Conservation (phyloP, 2,797 vertebrate species). For the Lacerta bilineata region DNA sequence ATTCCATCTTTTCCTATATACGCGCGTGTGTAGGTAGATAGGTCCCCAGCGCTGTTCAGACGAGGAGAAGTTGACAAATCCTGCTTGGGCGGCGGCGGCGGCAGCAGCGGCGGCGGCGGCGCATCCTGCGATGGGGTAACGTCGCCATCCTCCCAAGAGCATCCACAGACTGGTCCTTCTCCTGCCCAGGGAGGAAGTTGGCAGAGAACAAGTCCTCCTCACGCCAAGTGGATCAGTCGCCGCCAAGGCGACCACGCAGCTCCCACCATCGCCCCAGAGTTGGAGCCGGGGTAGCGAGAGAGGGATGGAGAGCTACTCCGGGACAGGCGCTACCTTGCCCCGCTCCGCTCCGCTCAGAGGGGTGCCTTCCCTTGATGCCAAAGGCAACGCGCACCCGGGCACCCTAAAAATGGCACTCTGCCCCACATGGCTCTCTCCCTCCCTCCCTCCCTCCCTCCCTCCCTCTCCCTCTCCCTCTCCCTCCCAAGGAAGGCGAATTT, state of each 20-base stretch:
- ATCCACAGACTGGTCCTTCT: too few relatives aligned
- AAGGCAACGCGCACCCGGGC: background rate
- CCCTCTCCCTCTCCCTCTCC: background rate
- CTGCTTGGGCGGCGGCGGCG: background rate
- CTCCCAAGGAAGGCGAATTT: background rate
- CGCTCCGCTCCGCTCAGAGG: background rate
- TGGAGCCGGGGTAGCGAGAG: background rate
- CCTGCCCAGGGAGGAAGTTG: constrained; percentile 52
- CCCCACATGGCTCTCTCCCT: background rate
- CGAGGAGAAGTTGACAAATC: background rate
- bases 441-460: too few relatives aligned
- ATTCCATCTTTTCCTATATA: constrained; percentile 81
- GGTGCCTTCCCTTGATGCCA: background rate
- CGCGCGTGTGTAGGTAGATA: too few relatives aligned
- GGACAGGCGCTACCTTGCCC: background rate
- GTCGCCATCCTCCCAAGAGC: constrained; percentile 31
- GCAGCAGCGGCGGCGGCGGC: background rate
- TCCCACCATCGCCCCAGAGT: background rate
- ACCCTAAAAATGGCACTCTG: background rate
- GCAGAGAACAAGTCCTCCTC: background rate
- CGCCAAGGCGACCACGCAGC: background rate
- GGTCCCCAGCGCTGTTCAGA: background rate
- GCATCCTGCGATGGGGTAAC: background rate
- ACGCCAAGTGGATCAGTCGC: too few relatives aligned
- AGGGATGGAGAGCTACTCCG: background rate